A percentile compares a stretch with the other conserved stretches of the same genome.
Evolutionary conservation across 2,113 vertebrate species (phyloP).

Genomic region (Bubo bubo): DNA sequence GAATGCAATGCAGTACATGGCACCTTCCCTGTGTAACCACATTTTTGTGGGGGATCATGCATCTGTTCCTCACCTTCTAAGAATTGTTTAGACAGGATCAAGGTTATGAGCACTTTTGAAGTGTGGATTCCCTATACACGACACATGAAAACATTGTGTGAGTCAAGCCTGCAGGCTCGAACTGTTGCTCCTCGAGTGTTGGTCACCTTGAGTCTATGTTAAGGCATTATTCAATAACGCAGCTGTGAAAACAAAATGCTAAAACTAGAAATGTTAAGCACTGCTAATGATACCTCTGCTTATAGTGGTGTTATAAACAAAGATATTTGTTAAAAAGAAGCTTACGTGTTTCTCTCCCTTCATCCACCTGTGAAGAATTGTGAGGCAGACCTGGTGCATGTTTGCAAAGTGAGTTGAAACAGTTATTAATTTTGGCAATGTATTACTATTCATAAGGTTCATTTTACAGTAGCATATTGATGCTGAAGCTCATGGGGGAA

Average conservation of each 20-base stretch:
- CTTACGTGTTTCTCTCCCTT: neutral
- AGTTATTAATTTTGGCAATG: neutral
- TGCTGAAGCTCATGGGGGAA: neutral
- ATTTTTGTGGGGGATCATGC: neutral
- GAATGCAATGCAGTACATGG: fast-evolving
- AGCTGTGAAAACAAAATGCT: neutral
- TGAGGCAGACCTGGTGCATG: neutral
- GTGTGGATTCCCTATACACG: neutral
- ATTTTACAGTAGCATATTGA: neutral
- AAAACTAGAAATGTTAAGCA: neutral
- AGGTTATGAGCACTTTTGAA: neutral
- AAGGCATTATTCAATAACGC: neutral
- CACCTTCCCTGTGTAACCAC: neutral
- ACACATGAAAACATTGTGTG: neutral
- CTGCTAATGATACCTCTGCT: neutral
- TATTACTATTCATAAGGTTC: neutral
- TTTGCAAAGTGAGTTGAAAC: neutral
- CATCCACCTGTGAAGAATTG: neutral
- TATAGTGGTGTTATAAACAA: neutral
- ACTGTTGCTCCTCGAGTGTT: neutral
- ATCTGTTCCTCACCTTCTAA: neutral
- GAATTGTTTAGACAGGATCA: neutral
- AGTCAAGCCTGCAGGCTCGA: neutral
- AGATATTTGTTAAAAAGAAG: neutral
- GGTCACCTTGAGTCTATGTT: neutral